A percentile compares a stretch with the other conserved stretches of the same genome.
Evolutionary conservation across 2,113 vertebrate species (phyloP).

Genomic region (Podilymbus podiceps): DNA sequence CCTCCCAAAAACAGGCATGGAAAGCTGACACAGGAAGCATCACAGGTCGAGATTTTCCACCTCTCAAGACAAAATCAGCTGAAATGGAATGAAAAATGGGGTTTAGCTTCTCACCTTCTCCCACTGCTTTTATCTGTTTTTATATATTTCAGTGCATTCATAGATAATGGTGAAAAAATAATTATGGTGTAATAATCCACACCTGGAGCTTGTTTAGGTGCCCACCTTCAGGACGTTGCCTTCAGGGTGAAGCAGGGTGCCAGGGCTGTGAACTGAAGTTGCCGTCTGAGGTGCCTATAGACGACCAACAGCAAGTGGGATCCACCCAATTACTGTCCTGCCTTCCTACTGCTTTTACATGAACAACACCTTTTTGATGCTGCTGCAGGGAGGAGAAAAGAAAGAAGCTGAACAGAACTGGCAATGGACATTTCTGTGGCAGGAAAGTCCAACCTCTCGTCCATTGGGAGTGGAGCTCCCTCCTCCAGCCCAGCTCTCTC

Average conservation of each 20-base stretch:
- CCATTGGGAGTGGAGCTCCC: accelerated
- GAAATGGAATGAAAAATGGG: not conserved
- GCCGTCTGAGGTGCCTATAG: not conserved
- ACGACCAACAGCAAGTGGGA: not conserved
- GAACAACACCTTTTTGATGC: not conserved
- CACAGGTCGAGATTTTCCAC: accelerated
- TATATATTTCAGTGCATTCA: not conserved
- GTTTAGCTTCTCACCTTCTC: not conserved
- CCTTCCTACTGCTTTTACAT: not conserved
- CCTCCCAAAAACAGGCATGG: accelerated
- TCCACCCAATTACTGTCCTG: not conserved
- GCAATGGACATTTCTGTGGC: not conserved
- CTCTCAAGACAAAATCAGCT: not conserved
- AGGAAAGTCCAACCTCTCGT: not conserved
- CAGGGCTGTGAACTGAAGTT: not conserved
- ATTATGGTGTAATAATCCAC: not conserved
- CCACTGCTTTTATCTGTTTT: not conserved
- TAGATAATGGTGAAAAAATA: not conserved
- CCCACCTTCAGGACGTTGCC: not conserved
- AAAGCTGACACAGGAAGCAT: not conserved
- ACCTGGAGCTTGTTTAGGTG: not conserved
- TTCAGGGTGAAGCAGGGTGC: not conserved
- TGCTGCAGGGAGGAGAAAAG: not conserved
- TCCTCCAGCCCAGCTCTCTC: not conserved
- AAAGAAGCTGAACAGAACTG: not conserved